These are phyloP conservation scores for Brachyhypopomus occidentalis DNA, from an alignment of 2,113 vertebrate species.

Conservation along the genomic window DNA sequence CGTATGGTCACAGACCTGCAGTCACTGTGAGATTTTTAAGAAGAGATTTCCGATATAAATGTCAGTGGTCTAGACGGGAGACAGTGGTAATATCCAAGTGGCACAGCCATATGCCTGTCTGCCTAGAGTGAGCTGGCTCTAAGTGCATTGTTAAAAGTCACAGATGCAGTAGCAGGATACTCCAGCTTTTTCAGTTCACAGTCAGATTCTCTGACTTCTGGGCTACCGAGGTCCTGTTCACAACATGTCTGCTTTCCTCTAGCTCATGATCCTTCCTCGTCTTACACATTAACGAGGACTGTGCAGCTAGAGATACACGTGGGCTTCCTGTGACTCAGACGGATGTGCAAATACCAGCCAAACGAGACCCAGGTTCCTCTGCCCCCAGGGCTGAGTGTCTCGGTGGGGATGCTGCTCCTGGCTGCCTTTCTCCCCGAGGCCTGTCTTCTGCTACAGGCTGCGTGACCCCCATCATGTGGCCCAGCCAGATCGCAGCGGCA, in stretches of 20 bases:
- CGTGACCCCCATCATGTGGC: slow-evolving; percentile 18
- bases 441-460: slow-evolving; percentile 26
- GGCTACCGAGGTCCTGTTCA: not conserved
- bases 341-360: slow-evolving; percentile 43
- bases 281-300: slow-evolving; percentile 35
- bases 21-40: not conserved
- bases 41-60: too few species aligned
- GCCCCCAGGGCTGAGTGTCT: slow-evolving; percentile 31
- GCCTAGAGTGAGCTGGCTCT: too few species aligned
- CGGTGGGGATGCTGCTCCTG: slow-evolving; percentile 43
- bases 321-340: slow-evolving; percentile 39
- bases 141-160: not conserved
- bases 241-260: slow-evolving; percentile 8
- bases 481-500: slow-evolving; percentile 28
- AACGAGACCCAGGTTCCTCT: slow-evolving; percentile 47
- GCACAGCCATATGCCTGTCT: not conserved
- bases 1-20: not conserved
- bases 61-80: too few species aligned
- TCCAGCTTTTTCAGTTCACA: not conserved
- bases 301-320: not conserved
- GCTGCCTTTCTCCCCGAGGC: slow-evolving; percentile 34
- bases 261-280: not conserved
- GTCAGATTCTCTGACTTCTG: not conserved
- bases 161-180: not conserved
- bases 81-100: too few species aligned